A percentile compares a stretch with the other conserved stretches of the same genome.
These are phyloP conservation scores for Drosophila arawakana DNA, from an alignment of 1,140 invertebrate genomes.

Conservation along the genomic window DNA sequence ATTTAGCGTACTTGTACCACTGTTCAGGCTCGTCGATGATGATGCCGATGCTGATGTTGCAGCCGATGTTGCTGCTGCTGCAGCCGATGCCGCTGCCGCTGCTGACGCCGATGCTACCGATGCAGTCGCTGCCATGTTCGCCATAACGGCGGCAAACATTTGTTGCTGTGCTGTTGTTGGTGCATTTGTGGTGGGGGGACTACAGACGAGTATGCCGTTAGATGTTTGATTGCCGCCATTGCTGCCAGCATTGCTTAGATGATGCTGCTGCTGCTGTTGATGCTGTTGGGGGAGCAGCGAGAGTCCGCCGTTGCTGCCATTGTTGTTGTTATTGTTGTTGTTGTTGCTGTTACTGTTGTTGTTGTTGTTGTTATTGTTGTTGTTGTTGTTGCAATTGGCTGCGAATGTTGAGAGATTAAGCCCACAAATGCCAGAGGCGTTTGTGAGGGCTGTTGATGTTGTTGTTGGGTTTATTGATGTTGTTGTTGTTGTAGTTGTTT, in stretches of 20 bases:
- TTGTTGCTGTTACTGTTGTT: conserved; percentile 32
- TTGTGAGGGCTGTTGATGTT: conserved; percentile 70
- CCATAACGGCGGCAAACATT: conserved; percentile 77
- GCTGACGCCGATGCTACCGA: conserved; percentile 4
- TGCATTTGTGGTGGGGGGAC: conserved; percentile 60
- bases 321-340: conserved; percentile 32
- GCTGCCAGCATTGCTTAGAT: conserved; percentile 25
- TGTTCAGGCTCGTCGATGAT: conserved; percentile 41
- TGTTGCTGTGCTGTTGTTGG: conserved; percentile 68
- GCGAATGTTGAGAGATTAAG: conserved; percentile 81
- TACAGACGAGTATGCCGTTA: conserved; percentile 60
- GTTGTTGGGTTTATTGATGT: conserved; percentile 29
- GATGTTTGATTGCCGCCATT: conserved; percentile 38
- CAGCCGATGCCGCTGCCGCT: conserved; percentile 50
- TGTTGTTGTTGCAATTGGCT: conserved; percentile 66
- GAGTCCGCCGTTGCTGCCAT: conserved; percentile 29
- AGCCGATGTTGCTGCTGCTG: background rate
- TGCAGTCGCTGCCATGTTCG: conserved; percentile 67
- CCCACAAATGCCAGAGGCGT: conserved; percentile 79
- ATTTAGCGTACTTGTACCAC: conserved; percentile 53
- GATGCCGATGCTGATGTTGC: conserved; percentile 41
- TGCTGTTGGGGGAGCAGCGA: conserved; percentile 4
- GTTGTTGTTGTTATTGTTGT: conserved; percentile 30
- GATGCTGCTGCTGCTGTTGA: conserved; percentile 43
- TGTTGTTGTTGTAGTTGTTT: conserved; percentile 52